Percentiles rank a stretch among this genome's conserved stretches.
Conservation (phyloP, 35 echinoderm and acorn worm species). For the Heliocidaris tuberculata region DNA sequence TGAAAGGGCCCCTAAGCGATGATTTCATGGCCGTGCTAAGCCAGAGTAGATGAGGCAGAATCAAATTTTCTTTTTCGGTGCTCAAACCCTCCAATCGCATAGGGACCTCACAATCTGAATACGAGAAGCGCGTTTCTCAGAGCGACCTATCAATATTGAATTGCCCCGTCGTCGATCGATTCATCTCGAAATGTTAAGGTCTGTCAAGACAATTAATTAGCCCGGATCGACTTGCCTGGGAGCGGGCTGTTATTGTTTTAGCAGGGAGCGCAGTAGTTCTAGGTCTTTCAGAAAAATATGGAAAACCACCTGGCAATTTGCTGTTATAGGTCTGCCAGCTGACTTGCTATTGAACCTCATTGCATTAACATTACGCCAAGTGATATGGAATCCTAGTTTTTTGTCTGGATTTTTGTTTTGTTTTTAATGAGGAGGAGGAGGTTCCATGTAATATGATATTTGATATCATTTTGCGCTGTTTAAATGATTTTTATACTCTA, state of each 20-base stretch:
- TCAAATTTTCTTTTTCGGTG: neutral
- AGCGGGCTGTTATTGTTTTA: neutral
- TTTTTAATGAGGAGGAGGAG: too few relatives aligned
- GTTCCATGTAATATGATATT: too few relatives aligned
- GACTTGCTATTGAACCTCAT: neutral
- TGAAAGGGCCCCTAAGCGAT: neutral
- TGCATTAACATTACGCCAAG: neutral
- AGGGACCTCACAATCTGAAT: neutral
- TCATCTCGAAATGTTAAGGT: neutral
- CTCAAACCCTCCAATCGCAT: neutral
- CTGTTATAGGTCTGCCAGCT: neutral
- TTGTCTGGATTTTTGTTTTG: neutral
- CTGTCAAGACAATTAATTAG: conserved; percentile 18
- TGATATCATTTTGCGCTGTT: too few relatives aligned
- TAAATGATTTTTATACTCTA: too few relatives aligned
- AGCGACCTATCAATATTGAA: conserved; percentile 1
- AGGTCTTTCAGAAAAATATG: neutral
- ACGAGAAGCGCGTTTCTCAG: neutral
- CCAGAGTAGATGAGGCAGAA: neutral
- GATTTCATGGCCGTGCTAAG: neutral
- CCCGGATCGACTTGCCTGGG: neutral
- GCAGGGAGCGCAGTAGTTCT: neutral
- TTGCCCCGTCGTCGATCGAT: neutral
- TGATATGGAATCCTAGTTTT: too few relatives aligned
- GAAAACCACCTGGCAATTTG: neutral